Base-by-base conservation (phyloP, 1,140 invertebrate genomes). In the Conus betulinus region DNA sequence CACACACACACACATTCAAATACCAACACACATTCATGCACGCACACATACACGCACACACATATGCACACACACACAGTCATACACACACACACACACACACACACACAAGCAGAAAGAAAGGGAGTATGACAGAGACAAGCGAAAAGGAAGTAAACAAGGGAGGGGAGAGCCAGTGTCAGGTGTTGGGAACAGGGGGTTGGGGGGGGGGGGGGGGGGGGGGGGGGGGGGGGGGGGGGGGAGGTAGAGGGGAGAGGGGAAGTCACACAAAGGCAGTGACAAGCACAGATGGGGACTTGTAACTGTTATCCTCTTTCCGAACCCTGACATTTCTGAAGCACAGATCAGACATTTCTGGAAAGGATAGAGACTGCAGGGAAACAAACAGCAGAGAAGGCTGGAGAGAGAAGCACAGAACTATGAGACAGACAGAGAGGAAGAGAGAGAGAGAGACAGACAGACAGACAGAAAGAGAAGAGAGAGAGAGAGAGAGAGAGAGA, bases 381-480 rank as follows among this genome's bases (percentile, higher is more conserved):
- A 23, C 5, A 23, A 74, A 23, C 5, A 25, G 39, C 8, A 78
- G 76, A 78, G 76, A 78, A 5, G 39, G 76, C 8, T 8, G 23
- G 71, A 78, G 17, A 78, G 76, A 78, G 76, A 39, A 25, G 39
- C 23, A 78, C 8, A 78, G 76, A 78, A 20, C 27, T 8, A 20
- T 15, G 76, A 78, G 76, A 78, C 23, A 78, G 76, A 78, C 8
- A 78, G 76, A 78, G 76, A 78, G 76, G 39, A 20, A 78, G 17
- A 78, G 76, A 78, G 76, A 78, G 17, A 78, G 76, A 78, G 71
- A 74, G 71, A 74, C 8, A 74, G 71, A 74, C 8, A 74, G 71
- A 74, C 8, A 74, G 71, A 74, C 8, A 74, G 71, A 74, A 23
- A 74, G 71, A 74, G 91, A 76, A 87, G 52, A 71, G 39, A 83